Evolutionary conservation across 2,113 vertebrate genomes (phyloP).

Genomic region (Antechinus flavipes): DNA sequence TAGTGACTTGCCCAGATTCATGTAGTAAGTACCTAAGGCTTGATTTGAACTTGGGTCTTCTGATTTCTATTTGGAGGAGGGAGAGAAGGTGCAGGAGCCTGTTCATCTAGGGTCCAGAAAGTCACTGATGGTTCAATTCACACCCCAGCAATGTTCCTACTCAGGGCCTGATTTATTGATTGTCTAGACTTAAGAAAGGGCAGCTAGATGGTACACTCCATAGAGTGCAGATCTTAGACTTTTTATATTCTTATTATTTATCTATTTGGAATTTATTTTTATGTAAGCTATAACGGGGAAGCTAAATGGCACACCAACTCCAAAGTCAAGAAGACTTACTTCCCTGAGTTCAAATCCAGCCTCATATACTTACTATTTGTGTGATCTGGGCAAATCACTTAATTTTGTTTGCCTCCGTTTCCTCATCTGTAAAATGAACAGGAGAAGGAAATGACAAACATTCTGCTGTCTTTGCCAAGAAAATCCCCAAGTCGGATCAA

Average conservation of each 20-base stretch:
- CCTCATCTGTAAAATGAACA: background rate
- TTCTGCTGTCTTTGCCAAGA: background rate
- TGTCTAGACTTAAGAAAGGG: background rate
- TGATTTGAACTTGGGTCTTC: background rate
- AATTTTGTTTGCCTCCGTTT: background rate
- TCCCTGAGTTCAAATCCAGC: background rate
- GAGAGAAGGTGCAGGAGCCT: background rate
- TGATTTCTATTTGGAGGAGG: background rate
- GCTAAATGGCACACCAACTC: background rate
- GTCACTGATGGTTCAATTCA: background rate
- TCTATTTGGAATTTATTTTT: no score
- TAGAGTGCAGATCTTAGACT: no score
- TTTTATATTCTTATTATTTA: no score
- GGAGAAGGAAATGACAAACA: background rate
- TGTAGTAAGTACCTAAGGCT: no score
- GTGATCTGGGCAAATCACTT: background rate
- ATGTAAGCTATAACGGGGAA: background rate
- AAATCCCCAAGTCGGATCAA: background rate
- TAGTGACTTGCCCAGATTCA: background rate
- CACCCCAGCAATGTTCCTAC: background rate
- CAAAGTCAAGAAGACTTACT: background rate
- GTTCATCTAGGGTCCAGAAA: background rate
- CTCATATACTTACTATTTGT: background rate
- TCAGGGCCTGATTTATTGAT: background rate
- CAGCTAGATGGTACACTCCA: no score